Conservation (phyloP, 2,113 vertebrate genomes). For the Camelus bactrianus region DNA sequence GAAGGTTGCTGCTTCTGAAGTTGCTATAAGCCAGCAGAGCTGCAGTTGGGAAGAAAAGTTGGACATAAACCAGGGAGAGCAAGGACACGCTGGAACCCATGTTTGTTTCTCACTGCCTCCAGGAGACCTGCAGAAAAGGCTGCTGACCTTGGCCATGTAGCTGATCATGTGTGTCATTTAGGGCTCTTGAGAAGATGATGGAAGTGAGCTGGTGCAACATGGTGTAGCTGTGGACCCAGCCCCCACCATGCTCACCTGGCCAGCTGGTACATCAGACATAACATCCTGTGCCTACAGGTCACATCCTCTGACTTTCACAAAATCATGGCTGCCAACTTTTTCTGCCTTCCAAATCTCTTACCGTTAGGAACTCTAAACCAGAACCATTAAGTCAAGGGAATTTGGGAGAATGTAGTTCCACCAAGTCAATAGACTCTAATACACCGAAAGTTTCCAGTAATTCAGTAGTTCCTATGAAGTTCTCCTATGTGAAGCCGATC, state of each 20-base stretch:
- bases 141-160: neutral
- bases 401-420: neutral
- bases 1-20: neutral
- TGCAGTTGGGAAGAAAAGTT: neutral
- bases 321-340: neutral
- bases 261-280: neutral
- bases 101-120: neutral
- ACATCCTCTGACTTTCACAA: neutral
- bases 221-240: fast-evolving
- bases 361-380: neutral
- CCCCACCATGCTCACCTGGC: too few species aligned
- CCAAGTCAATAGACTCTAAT: neutral
- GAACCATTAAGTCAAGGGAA: neutral
- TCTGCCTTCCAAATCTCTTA: neutral
- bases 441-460: neutral
- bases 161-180: fast-evolving
- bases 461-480: neutral
- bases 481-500: neutral
- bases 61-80: neutral
- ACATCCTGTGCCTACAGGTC: fast-evolving
- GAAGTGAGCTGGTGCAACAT: neutral
- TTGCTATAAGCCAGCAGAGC: neutral
- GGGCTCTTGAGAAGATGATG: neutral
- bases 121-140: neutral
- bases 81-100: neutral